These are phyloP conservation scores for Poeciliopsis turneri DNA, from an alignment of 2,797 vertebrate species.

Conservation along the genomic window DNA sequence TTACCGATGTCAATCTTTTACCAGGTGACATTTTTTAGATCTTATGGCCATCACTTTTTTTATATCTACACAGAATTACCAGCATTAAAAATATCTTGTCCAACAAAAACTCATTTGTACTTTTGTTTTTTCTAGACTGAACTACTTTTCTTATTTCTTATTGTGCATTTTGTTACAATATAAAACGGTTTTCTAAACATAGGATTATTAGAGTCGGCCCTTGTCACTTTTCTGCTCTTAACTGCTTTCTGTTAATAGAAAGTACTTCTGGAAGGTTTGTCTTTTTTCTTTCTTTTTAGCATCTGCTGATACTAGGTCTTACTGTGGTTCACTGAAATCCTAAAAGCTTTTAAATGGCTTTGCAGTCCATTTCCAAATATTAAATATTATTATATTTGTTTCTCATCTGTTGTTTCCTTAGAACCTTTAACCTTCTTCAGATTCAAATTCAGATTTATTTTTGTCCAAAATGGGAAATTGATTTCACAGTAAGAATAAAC, in stretches of 20 bases:
- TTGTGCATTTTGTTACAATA: not conserved
- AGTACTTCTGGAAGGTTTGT: not conserved
- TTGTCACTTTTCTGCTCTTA: not conserved
- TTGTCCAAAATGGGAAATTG: too few relatives aligned
- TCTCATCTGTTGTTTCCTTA: not conserved
- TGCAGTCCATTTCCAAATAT: not conserved
- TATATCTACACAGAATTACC: not conserved
- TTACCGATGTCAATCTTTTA: not conserved
- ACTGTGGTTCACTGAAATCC: not conserved
- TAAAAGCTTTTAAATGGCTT: not conserved
- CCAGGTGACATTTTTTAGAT: not conserved
- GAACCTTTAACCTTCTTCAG: not conserved
- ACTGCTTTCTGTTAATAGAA: not conserved
- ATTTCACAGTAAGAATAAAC: too few relatives aligned
- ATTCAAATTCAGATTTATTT: too few relatives aligned
- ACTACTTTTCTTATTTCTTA: not conserved
- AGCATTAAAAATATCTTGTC: not conserved
- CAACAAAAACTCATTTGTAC: not conserved
- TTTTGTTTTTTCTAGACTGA: not conserved
- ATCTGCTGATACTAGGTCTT: not conserved
- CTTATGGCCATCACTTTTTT: not conserved
- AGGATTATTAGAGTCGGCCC: not conserved
- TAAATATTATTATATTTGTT: not conserved
- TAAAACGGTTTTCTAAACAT: not conserved
- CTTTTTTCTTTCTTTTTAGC: not conserved